phyloP scores from a whole-genome alignment of 2,113 vertebrate genomes.

The Pagrus major region DNA sequence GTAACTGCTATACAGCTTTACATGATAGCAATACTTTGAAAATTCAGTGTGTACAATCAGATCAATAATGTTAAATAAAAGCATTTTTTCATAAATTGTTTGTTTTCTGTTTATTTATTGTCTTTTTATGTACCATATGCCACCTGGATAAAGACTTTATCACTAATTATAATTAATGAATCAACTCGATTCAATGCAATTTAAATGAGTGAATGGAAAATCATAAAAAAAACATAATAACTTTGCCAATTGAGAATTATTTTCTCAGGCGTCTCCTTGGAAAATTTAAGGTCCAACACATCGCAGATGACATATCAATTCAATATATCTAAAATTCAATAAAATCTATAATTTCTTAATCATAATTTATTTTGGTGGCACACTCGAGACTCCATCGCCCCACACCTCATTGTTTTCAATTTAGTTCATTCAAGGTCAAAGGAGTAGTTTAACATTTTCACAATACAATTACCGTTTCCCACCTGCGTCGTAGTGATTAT shows the following conservation, averaged over 20 bases:
- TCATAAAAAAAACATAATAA: no score
- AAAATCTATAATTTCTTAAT: no score
- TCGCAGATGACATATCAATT: no score
- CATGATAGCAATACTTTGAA: conserved; percentile 12
- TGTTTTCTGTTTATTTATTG: not conserved
- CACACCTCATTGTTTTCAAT: no score
- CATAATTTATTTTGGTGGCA: not conserved
- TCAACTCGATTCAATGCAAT: not conserved
- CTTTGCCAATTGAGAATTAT: no score
- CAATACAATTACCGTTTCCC: no score
- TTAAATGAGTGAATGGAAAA: not conserved
- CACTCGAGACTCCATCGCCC: not conserved
- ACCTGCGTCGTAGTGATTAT: no score
- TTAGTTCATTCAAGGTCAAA: no score
- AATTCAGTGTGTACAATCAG: conserved; percentile 19
- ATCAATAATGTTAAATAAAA: conserved; percentile 45
- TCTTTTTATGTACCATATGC: not conserved
- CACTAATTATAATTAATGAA: not conserved
- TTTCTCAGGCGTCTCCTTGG: no score
- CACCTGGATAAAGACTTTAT: not conserved
- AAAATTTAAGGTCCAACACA: no score
- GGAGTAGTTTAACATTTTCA: no score
- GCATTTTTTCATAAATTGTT: conserved; percentile 29
- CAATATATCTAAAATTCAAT: no score
- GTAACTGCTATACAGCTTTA: not conserved